Evolutionary conservation across 2,113 vertebrate species (phyloP).

Genomic region (Chionomys nivalis): DNA sequence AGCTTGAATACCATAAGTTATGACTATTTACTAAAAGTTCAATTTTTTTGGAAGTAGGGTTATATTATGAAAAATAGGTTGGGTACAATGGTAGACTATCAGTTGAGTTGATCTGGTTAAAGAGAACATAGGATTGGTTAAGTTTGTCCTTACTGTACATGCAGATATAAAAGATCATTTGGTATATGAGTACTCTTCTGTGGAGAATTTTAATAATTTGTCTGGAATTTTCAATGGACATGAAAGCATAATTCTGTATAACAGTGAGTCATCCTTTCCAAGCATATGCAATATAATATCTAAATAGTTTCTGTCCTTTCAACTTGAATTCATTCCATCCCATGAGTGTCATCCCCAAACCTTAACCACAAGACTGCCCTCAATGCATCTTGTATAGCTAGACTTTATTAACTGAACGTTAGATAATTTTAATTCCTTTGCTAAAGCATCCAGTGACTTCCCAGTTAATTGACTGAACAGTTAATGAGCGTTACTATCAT

Average conservation of each 20-base stretch:
- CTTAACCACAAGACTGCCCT: not conserved
- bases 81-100: not conserved
- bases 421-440: not conserved
- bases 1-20: not conserved
- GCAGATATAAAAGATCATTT: not conserved
- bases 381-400: not conserved
- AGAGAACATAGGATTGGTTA: not conserved
- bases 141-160: not conserved
- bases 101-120: not conserved
- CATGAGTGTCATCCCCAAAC: not conserved
- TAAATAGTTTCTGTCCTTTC: not conserved
- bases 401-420: not conserved
- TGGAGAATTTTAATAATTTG: not conserved
- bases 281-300: fast-evolving
- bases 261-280: not conserved
- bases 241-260: not conserved
- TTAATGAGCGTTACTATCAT: not conserved
- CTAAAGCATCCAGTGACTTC: not conserved
- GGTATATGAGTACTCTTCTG: not conserved
- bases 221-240: not conserved
- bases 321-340: fast-evolving
- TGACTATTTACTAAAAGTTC: not conserved
- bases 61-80: not conserved
- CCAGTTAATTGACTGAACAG: too few relatives aligned
- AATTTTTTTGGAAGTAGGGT: not conserved